Evolutionary conservation across 2,888 invertebrate genomes (phyloP), one percentile per base, ranked within the genome.

Genomic region (Drosophila anceps): DNA sequence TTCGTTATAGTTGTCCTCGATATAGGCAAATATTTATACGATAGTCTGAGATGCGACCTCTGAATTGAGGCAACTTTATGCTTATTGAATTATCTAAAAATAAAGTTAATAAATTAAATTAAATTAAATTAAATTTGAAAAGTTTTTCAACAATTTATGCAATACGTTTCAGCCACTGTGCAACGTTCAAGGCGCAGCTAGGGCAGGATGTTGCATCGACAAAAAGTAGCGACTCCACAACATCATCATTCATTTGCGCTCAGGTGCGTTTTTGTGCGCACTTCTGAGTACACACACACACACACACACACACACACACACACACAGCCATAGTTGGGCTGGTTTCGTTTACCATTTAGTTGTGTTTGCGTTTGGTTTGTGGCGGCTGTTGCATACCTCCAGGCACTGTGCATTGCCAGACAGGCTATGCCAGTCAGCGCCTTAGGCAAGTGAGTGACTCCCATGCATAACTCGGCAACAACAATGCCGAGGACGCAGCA

Each of bases 161-260:
- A n/a, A n/a, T n/a, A n/a, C n/a, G n/a, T n/a, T 37, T 13, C 10
- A 10, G 37, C 76, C 76, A 77, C 73, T 51, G 67, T 77, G 51
- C 64, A 43, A 18, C 8, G 10, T 27, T 18, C 35, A 43, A 15
- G 33, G 18, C 15, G 18, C 35, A 29, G 54, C 24, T 27, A 31
- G n/a, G 27, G 12, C 35, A 33, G 27, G 41, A 29, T 0, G 15
- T 35, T 39, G 64, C 58, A 44, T 20, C 37, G 61, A 41, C 54
- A 62, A 62, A 37, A 48, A 58, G 39, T 59, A 68, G 46, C 59
- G 57, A 58, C 65, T 68, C 50, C 81, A 76, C 75, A 84, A 77
- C 82, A 78, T 75, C 80, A 85, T 85, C 84, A 86, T 84, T 86
- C 89, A 86, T 89, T 84, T 87, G 87, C 80, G 80, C 89, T 77